Evolutionary conservation across 2,113 vertebrate species (phyloP), one percentile per base, ranked within the genome.

Genomic region (Suricata suricatta): DNA sequence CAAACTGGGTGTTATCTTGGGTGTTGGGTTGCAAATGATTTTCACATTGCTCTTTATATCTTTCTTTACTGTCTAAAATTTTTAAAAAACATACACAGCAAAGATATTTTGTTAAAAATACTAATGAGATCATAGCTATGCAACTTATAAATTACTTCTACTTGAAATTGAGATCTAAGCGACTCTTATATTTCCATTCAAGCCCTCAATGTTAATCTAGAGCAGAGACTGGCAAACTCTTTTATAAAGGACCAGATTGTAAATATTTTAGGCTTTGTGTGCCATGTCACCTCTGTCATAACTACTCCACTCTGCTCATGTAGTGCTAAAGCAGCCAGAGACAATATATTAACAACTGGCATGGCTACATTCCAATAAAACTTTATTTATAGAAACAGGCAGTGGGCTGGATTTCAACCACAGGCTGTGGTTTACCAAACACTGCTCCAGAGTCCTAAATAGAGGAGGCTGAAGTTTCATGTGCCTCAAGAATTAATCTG

Each of bases 81-180:
- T 92, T 95, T 88, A 23, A 10, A 76, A 90, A 83, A 88, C 21
- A 77, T 83, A 50, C 27, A 87, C 0, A 38, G 68, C 27, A 95
- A 95, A 90, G 72, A 66, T 44, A 74, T 80, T 94, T 94, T 77
- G 12, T 79, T 94, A 79, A 93, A 89, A 86, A 93, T 54, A 77
- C 21, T 50, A 88, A 88, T 52, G 66, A 3, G 10, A 93, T 79
- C 81, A 1, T 82, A 95, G 57, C 33, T 76, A 85, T 54, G 94
- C 23, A 91, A 86, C 0, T 90, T 90, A 71, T 23, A 94, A 94
- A 64, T 90, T 84, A 86, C 31, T 80, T 84, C 88, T 72, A 77
- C 12, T 74, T 79, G 25, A 95, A 47, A 96, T 12, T 54, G 29
- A 1, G 96, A 72, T 60, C n/a, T 21, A 63, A 90, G 27, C 4